These are phyloP conservation scores for Cynaeus angustus DNA, from an alignment of 2,888 invertebrate species.

Conservation along the genomic window DNA sequence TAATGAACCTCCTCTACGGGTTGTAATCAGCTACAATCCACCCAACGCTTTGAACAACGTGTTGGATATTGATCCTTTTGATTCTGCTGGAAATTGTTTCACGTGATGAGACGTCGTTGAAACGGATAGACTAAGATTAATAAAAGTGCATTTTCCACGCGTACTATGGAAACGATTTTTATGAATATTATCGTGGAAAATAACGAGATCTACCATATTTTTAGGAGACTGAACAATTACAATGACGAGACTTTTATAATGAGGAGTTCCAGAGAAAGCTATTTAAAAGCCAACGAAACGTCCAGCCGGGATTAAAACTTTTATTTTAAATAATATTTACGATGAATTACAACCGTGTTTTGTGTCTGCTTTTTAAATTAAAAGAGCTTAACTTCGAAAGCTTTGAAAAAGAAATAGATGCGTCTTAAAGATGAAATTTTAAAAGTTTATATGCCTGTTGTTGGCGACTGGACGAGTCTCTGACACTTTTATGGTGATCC, in stretches of 20 bases:
- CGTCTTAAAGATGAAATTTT: too few species aligned
- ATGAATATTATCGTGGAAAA: neutral
- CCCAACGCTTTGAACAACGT: conserved; percentile 6
- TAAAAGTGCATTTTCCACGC: conserved; percentile 7
- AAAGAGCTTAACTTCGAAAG: neutral
- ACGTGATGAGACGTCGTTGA: neutral
- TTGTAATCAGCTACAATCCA: conserved; percentile 12
- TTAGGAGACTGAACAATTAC: too few species aligned
- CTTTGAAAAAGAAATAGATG: too few species aligned
- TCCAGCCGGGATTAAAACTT: neutral
- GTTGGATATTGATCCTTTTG: conserved; percentile 7
- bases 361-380: neutral
- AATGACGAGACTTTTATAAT: neutral
- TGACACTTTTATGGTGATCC: too few species aligned
- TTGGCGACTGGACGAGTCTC: too few species aligned
- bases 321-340: neutral
- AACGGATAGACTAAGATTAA: neutral
- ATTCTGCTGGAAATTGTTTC: conserved; percentile 14
- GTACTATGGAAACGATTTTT: neutral
- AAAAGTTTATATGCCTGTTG: too few species aligned
- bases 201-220: neutral
- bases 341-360: neutral
- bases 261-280: neutral
- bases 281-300: neutral
- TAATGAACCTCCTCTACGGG: conserved; percentile 19